phyloP scores from a whole-genome alignment of 2,888 invertebrate genomes.

The Halictus ligatus region DNA sequence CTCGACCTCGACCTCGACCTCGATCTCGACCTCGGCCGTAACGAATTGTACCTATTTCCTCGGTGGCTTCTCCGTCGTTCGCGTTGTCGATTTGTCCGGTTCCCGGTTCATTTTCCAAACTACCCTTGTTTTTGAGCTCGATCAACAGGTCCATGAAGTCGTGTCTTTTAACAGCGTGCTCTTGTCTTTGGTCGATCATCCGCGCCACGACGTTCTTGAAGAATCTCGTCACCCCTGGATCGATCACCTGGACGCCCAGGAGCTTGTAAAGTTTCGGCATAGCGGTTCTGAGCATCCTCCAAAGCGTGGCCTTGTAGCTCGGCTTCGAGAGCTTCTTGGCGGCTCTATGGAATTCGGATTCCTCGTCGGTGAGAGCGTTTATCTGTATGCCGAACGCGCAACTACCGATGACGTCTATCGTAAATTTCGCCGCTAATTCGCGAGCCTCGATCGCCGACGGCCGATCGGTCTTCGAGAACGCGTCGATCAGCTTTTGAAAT shows the following conservation, averaged over 20 bases:
- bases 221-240: constrained; percentile 78
- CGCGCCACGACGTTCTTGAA: constrained; percentile 80
- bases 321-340: constrained; percentile 81
- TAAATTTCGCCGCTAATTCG: constrained; percentile 83
- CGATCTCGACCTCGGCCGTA: neutral
- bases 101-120: constrained; percentile 66
- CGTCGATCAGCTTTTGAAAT: constrained; percentile 77
- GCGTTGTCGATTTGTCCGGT: constrained; percentile 48
- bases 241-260: constrained; percentile 77
- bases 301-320: constrained; percentile 78
- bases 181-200: constrained; percentile 79
- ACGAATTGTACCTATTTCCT: constrained; percentile 73
- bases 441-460: constrained; percentile 80
- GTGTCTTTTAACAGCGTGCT: constrained; percentile 76
- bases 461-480: constrained; percentile 27
- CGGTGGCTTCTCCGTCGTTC: constrained; percentile 63
- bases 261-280: constrained; percentile 77
- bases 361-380: constrained; percentile 82
- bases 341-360: constrained; percentile 82
- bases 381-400: constrained; percentile 85
- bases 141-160: constrained; percentile 84
- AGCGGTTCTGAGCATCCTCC: constrained; percentile 81
- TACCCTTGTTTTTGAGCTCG: constrained; percentile 80
- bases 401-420: constrained; percentile 85
- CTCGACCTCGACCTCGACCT: neutral